These are phyloP conservation scores for Centroberyx gerrardi DNA, from an alignment of 2,797 vertebrate genomes.

Conservation along the genomic window DNA sequence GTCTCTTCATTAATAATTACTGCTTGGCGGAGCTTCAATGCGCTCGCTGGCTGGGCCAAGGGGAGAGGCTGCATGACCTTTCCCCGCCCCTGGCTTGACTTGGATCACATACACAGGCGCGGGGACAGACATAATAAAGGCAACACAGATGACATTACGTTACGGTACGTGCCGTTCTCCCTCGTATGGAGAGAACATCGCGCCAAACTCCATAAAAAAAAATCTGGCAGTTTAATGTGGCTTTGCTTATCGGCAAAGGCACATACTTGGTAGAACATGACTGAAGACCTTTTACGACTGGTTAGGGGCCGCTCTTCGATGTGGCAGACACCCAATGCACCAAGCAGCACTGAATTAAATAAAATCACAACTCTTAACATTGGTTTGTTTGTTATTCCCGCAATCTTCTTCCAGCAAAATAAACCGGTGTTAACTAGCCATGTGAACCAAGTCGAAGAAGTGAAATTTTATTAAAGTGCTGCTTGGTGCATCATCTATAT, in stretches of 20 bases:
- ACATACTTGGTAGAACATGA: conserved; percentile 53
- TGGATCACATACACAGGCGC: conserved; percentile 67
- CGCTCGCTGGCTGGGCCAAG: conserved; percentile 89
- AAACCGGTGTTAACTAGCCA: too few species aligned
- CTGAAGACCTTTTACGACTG: conserved; percentile 55
- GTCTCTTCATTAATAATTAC: conserved; percentile 99
- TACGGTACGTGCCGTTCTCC: conserved; percentile 35
- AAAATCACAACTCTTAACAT: too few species aligned
- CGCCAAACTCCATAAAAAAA: conserved; percentile 46
- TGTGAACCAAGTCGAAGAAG: conserved; percentile 24
- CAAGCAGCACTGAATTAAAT: conserved; percentile 56
- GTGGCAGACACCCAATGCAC: conserved; percentile 60
- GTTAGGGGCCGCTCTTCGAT: conserved; percentile 38
- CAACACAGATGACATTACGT: conserved; percentile 63
- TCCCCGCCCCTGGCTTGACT: conserved; percentile 78
- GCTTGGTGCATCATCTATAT: conserved; percentile 52
- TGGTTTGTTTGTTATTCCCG: too few species aligned
- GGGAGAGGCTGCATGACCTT: conserved; percentile 89
- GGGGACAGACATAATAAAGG: conserved; percentile 68
- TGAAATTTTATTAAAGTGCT: conserved; percentile 27
- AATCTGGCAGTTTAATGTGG: neutral
- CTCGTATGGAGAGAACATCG: conserved; percentile 11
- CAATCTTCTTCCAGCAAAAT: too few species aligned
- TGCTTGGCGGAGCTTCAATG: conserved; percentile 93
- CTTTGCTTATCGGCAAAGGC: conserved; percentile 61